A percentile compares a stretch with the other conserved stretches of the same genome.
Evolutionary conservation across 2,797 vertebrate genomes (phyloP).

Genomic region (Menidia menidia): DNA sequence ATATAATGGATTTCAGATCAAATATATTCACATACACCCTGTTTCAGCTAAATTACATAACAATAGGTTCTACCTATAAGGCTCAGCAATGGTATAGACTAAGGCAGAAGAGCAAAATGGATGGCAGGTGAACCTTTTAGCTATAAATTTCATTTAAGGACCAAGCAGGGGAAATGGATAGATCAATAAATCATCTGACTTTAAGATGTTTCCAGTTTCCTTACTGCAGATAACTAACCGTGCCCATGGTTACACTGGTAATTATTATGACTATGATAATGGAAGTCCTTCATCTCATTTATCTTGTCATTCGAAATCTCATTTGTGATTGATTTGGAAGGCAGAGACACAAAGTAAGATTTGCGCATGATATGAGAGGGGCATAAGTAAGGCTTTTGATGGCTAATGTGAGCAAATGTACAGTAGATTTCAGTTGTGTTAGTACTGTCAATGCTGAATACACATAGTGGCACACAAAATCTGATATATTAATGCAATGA

Average conservation of each 20-base stretch:
- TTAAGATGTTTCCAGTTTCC: no score
- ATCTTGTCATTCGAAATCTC: not conserved
- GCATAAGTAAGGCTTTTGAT: not conserved
- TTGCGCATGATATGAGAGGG: no score
- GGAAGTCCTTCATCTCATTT: no score
- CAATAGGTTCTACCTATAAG: not conserved
- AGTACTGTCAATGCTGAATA: not conserved
- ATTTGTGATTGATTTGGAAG: not conserved
- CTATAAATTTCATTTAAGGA: no score
- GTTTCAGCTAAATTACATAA: not conserved
- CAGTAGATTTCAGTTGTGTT: conserved; percentile 3
- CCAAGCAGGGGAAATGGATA: no score
- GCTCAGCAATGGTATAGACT: no score
- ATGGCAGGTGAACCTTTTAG: no score
- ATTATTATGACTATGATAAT: no score
- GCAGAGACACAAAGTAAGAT: not conserved
- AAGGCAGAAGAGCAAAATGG: no score
- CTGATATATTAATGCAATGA: conserved; percentile 26
- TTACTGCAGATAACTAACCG: no score
- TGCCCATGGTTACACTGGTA: no score
- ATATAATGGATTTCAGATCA: not conserved
- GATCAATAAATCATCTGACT: no score
- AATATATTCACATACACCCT: not conserved
- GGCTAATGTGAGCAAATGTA: not conserved
- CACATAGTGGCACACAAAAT: not conserved